Conservation (phyloP, 2,113 vertebrate species). For the Deroptyus accipitrinus region DNA sequence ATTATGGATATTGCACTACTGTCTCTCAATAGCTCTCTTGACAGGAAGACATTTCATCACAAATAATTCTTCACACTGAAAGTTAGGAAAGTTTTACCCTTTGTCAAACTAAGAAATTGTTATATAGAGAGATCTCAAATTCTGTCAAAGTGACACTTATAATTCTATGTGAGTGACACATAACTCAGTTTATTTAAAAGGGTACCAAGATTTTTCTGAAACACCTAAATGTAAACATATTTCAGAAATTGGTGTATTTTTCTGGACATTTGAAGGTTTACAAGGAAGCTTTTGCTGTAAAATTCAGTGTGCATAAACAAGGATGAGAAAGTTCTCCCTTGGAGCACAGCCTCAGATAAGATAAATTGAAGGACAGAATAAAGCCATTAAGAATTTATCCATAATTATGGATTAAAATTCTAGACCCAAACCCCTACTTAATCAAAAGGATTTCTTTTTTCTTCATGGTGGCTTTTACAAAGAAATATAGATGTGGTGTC, state of each 20-base stretch:
- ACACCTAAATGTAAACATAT: not conserved
- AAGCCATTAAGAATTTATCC: not conserved
- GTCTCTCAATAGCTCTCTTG: not conserved
- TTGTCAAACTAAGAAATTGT: not conserved
- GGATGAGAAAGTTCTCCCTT: not conserved
- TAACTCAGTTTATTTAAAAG: not conserved
- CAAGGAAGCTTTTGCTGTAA: not conserved
- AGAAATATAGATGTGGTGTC: not conserved
- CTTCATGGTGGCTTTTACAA: not conserved
- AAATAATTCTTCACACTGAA: not conserved
- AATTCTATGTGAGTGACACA: not conserved
- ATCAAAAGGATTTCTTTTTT: not conserved
- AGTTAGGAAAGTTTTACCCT: not conserved
- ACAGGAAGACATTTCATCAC: not conserved
- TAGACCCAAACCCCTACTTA: not conserved
- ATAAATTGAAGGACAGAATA: not conserved
- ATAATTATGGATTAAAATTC: not conserved
- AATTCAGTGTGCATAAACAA: not conserved
- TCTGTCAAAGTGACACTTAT: not conserved
- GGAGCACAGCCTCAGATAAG: not conserved
- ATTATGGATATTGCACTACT: not conserved
- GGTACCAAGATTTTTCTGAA: not conserved
- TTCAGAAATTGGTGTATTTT: not conserved
- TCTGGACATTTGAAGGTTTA: not conserved
- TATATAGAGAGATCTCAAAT: rapidly evolving